phyloP scores from a whole-genome alignment of 2,888 invertebrate species.

The Caenorhabditis angaria region DNA sequence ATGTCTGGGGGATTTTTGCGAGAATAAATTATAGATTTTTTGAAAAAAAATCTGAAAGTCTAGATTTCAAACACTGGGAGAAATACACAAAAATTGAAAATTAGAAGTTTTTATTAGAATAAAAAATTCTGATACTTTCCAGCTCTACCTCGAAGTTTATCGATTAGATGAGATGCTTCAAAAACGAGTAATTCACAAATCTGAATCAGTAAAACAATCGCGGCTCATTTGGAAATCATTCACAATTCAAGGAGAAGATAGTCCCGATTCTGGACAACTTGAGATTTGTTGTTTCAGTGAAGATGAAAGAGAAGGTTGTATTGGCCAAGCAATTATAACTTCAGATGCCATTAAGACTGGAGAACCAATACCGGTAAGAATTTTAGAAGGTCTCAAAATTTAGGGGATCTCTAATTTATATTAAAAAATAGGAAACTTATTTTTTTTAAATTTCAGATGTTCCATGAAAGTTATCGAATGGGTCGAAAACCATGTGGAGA shows the following conservation, averaged over 20 bases:
- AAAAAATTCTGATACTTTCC: too few relatives aligned
- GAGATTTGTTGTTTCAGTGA: slow-evolving; percentile 31
- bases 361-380: slow-evolving; percentile 27
- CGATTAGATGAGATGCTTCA: slow-evolving; percentile 18
- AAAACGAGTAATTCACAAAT: slow-evolving; percentile 48
- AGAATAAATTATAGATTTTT: too few relatives aligned
- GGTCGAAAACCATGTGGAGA: slow-evolving; percentile 54
- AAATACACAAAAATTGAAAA: neutral
- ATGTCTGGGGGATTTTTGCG: too few relatives aligned
- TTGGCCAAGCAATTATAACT: slow-evolving; percentile 23
- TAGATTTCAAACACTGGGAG: too few relatives aligned
- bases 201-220: slow-evolving; percentile 49
- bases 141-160: slow-evolving; percentile 32
- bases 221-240: slow-evolving; percentile 53
- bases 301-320: slow-evolving; percentile 32
- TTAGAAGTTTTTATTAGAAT: neutral
- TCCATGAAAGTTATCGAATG: slow-evolving; percentile 35
- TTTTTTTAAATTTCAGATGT: slow-evolving; percentile 20
- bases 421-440: too few relatives aligned
- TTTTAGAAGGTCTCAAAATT: neutral
- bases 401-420: too few relatives aligned
- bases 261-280: slow-evolving; percentile 37
- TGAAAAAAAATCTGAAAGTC: too few relatives aligned
- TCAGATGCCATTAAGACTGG: slow-evolving; percentile 21
- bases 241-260: slow-evolving; percentile 48